A percentile compares a stretch with the other conserved stretches of the same genome.
Evolutionary conservation across 2,113 vertebrate genomes (phyloP).

Genomic region (Ammodytes dubius): DNA sequence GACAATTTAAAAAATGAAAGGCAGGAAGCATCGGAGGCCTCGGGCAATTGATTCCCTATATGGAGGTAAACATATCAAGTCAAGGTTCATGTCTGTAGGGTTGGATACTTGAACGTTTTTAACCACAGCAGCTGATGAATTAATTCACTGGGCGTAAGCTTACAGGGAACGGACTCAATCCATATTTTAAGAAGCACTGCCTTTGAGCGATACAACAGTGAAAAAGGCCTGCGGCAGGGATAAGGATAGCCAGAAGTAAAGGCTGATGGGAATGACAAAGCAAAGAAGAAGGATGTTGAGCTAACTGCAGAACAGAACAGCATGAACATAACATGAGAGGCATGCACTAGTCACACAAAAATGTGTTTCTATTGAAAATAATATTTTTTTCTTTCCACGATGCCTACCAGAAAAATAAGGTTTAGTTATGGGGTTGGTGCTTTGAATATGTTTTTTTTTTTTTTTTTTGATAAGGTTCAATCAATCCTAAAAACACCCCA

Average conservation of each 20-base stretch:
- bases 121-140: slow-evolving; percentile 29
- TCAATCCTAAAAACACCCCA: neutral
- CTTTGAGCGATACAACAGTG: slow-evolving; percentile 51
- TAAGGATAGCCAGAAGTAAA: slow-evolving; percentile 58
- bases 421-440: neutral
- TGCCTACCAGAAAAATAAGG: neutral
- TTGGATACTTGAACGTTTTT: slow-evolving; percentile 28
- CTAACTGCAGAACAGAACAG: slow-evolving; percentile 22
- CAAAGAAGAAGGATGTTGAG: neutral
- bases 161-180: slow-evolving; percentile 13
- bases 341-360: neutral
- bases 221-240: slow-evolving; percentile 65
- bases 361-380: neutral
- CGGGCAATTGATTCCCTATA: slow-evolving; percentile 29
- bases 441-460: neutral
- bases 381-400: neutral
- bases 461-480: neutral
- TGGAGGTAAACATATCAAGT: slow-evolving; percentile 45
- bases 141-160: slow-evolving; percentile 14
- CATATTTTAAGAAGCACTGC: slow-evolving; percentile 43
- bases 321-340: neutral
- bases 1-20: slow-evolving; percentile 32
- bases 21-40: slow-evolving; percentile 25
- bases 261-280: slow-evolving; percentile 36
- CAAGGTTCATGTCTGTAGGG: slow-evolving; percentile 15